A percentile compares a stretch with the other conserved stretches of the same genome.
Evolutionary conservation across 1,140 invertebrate genomes (phyloP).

Genomic region (Liolophura sinensis): DNA sequence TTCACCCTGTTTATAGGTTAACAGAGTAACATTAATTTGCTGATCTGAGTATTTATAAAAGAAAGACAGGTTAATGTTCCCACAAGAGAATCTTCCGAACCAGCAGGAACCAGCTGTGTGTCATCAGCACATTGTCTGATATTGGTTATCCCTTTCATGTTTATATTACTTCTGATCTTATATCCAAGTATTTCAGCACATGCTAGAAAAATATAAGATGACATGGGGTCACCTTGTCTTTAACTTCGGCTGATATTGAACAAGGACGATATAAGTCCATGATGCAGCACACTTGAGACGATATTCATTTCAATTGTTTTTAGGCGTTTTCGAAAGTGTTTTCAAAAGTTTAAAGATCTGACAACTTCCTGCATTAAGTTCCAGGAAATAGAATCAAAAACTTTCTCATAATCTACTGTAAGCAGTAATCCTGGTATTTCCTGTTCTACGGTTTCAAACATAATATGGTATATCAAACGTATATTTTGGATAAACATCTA

Average conservation of each 20-base stretch:
- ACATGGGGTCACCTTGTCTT: constrained; percentile 13
- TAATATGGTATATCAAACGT: constrained; percentile 6
- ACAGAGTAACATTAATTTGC: no score
- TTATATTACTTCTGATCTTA: no score
- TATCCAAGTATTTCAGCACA: no score
- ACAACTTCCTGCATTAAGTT: constrained; percentile 12
- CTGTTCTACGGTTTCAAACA: constrained; percentile 1
- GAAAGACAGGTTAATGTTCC: no score
- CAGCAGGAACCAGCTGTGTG: no score
- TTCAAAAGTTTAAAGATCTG: constrained; percentile 15
- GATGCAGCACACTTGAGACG: constrained; percentile 2
- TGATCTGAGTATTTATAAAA: no score
- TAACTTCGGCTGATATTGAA: constrained; percentile 11
- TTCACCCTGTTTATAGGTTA: neutral
- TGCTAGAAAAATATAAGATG: constrained; percentile 11
- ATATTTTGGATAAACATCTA: constrained; percentile 12
- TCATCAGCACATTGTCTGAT: no score
- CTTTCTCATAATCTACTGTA: constrained; percentile 13
- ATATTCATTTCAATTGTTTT: constrained; percentile 7
- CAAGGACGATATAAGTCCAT: constrained; percentile 8
- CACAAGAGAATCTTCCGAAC: no score
- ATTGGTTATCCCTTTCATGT: no score
- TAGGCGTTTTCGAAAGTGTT: constrained; percentile 10
- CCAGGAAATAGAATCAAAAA: constrained; percentile 15
- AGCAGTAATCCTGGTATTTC: constrained; percentile 10